These are phyloP conservation scores for Brachionus paranguensis DNA, from an alignment of 1,140 invertebrate species.

Conservation along the genomic window DNA sequence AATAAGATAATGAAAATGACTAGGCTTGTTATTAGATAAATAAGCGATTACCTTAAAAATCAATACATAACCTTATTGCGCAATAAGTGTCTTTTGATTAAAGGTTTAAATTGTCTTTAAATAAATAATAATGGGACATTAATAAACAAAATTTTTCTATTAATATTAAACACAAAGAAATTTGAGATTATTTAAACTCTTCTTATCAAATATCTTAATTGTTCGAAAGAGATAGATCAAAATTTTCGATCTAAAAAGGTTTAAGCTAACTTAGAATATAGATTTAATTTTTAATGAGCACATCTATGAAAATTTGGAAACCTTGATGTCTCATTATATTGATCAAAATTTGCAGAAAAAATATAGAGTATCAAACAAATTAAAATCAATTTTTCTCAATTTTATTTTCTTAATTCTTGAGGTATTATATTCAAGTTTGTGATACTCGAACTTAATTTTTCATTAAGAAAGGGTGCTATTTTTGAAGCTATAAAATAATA, in stretches of 20 bases:
- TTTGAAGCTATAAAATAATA: too few relatives aligned
- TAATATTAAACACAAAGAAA: neutral
- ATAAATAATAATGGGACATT: neutral
- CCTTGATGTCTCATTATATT: neutral
- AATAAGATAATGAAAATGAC: neutral
- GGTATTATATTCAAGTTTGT: too few relatives aligned
- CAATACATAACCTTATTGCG: neutral
- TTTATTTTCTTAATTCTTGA: too few relatives aligned
- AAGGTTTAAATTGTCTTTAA: neutral
- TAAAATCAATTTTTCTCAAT: too few relatives aligned
- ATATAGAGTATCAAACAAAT: conserved; percentile 26
- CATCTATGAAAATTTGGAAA: neutral
- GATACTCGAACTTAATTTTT: too few relatives aligned
- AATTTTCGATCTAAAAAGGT: neutral
- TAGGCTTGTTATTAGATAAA: neutral
- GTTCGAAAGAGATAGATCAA: neutral
- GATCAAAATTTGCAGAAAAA: neutral
- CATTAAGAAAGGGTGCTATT: too few relatives aligned
- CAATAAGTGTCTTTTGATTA: neutral
- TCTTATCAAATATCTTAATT: neutral
- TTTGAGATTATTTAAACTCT: neutral
- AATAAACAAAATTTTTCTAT: neutral
- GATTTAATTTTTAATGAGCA: neutral
- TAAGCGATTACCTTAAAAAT: neutral
- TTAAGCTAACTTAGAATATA: neutral